Evolutionary conservation across 2,888 invertebrate species (phyloP).

Genomic region (Aphodius granarius): DNA sequence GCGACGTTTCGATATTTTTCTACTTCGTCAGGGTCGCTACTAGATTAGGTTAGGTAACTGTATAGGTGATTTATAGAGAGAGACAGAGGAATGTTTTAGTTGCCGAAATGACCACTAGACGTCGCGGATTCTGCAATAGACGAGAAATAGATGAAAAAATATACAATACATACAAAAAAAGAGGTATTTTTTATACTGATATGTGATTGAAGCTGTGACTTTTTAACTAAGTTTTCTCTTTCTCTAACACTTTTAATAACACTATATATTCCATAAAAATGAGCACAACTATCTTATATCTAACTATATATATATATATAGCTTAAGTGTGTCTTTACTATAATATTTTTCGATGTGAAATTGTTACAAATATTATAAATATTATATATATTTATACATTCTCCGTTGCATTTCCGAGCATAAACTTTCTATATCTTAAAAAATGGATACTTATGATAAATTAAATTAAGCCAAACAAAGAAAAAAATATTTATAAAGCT

Average conservation of each 20-base stretch:
- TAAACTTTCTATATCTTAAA: not conserved
- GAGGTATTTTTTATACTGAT: conserved; percentile 7
- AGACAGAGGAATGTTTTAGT: not conserved
- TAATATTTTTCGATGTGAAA: not conserved
- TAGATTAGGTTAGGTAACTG: too few relatives aligned
- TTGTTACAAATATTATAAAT: not conserved
- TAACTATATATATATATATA: not conserved
- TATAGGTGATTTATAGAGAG: not conserved
- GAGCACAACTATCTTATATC: not conserved
- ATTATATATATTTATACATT: not conserved
- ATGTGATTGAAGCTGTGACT: conserved; percentile 12
- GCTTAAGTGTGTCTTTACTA: not conserved
- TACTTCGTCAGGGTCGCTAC: not conserved
- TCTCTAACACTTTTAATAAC: too few relatives aligned
- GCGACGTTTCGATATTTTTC: not conserved
- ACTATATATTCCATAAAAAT: not conserved
- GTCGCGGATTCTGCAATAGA: not conserved
- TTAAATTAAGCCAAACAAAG: not conserved
- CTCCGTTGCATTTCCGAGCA: not conserved
- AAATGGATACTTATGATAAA: too few relatives aligned
- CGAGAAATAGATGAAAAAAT: not conserved
- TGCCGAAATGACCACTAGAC: not conserved
- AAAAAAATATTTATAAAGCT: not conserved
- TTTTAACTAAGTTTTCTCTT: not conserved
- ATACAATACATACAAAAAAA: not conserved